Conservation (phyloP, 2,113 vertebrate species). For the Anarhynchus alexandrinus region DNA sequence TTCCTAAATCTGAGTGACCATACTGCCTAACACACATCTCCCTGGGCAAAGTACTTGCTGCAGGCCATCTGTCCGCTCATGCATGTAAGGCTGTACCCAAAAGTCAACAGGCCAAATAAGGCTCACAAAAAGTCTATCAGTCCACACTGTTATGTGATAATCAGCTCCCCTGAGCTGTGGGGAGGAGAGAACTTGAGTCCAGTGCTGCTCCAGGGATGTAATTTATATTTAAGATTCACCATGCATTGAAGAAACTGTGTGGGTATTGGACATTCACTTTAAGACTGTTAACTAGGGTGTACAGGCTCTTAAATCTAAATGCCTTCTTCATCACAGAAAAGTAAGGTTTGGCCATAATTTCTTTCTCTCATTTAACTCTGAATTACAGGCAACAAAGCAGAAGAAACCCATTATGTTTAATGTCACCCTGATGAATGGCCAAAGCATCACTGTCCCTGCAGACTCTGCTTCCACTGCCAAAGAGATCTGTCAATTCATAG, state of each 20-base stretch:
- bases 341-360: neutral
- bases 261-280: neutral
- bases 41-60: neutral
- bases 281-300: neutral
- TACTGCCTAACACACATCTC: neutral
- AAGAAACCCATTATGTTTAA: constrained; percentile 84
- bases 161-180: neutral
- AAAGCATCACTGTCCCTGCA: constrained; percentile 77
- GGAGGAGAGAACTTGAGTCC: neutral
- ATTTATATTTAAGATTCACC: neutral
- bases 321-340: neutral
- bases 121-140: neutral
- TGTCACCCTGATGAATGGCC: constrained; percentile 83
- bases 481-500: constrained; percentile 85
- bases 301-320: neutral
- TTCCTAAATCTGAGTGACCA: neutral
- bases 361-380: neutral
- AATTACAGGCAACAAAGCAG: constrained; percentile 86
- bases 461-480: constrained; percentile 90
- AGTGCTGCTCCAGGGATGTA: neutral
- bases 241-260: neutral
- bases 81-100: neutral
- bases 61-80: neutral
- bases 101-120: neutral
- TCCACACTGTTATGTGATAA: neutral